Conservation (phyloP, 2,888 invertebrate species). For the Eupithecia centaureata region DNA sequence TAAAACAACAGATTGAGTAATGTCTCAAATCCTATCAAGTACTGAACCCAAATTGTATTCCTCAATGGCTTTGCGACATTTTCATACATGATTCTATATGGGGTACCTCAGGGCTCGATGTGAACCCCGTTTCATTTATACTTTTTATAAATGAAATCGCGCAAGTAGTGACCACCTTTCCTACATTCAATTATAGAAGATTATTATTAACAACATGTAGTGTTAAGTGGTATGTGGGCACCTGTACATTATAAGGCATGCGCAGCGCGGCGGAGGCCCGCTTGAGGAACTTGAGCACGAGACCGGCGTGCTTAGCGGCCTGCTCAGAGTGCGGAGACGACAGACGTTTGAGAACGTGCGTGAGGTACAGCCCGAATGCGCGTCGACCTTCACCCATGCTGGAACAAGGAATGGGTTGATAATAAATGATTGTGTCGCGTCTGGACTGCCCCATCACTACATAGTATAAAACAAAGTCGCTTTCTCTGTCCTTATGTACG, state of each 20-base stretch:
- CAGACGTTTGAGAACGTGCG: slow-evolving; percentile 88
- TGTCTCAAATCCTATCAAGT: background rate
- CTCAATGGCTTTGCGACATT: background rate
- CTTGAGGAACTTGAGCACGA: slow-evolving; percentile 90
- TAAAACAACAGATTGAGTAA: background rate
- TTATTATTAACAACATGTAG: background rate
- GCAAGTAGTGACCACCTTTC: background rate
- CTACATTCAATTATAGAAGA: too few relatives aligned
- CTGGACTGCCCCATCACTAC: too few relatives aligned
- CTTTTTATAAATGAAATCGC: background rate
- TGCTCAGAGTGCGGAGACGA: slow-evolving; percentile 80
- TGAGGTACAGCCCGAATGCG: slow-evolving; percentile 90
- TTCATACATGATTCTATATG: background rate
- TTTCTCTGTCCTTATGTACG: too few relatives aligned
- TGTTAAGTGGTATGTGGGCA: slow-evolving; percentile 42
- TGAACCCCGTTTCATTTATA: background rate
- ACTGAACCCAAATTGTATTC: background rate
- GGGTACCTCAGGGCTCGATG: background rate
- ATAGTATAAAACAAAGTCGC: too few relatives aligned
- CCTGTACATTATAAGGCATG: slow-evolving; percentile 85
- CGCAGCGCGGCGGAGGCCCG: slow-evolving; percentile 88
- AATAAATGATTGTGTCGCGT: background rate
- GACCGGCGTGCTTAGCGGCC: slow-evolving; percentile 83
- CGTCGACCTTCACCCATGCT: slow-evolving; percentile 89
- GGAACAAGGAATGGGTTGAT: slow-evolving; percentile 80